phyloP scores from a whole-genome alignment of 2,888 invertebrate genomes.

The Lycia hirtaria region DNA sequence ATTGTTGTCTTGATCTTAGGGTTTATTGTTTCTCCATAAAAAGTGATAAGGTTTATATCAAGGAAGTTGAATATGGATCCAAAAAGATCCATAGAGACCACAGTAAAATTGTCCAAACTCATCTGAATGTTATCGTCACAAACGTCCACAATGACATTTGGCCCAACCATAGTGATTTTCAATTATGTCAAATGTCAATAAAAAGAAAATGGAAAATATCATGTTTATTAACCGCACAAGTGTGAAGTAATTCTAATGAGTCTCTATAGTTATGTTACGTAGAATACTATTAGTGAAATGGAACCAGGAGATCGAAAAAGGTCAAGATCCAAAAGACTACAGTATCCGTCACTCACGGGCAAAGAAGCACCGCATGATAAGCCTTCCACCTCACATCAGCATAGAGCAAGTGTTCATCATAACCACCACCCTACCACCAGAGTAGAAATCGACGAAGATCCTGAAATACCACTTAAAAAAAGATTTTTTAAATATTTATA shows the following conservation, averaged over 20 bases:
- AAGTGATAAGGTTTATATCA: no score
- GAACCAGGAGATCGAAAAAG: background rate
- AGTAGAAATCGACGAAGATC: constrained; percentile 6
- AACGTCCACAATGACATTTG: background rate
- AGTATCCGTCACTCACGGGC: constrained; percentile 9
- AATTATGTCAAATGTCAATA: constrained; percentile 5
- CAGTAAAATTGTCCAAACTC: background rate
- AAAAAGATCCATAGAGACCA: background rate
- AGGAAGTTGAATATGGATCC: no score
- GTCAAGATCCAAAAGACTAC: background rate
- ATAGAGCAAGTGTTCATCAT: no score
- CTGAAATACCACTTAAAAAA: constrained; percentile 34
- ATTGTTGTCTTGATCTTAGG: no score
- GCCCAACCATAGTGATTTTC: constrained; percentile 19
- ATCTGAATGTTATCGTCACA: background rate
- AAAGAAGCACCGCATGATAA: constrained; percentile 29
- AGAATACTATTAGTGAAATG: constrained; percentile 10
- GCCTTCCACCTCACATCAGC: constrained; percentile 27
- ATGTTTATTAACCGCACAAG: background rate
- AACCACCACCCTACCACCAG: background rate
- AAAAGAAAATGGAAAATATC: background rate
- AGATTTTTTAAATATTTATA: constrained; percentile 53
- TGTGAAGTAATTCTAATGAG: background rate
- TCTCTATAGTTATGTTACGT: constrained; percentile 13
- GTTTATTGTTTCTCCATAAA: no score